Base-by-base conservation (phyloP, 2,797 vertebrate genomes). In the Chaenodraco wilsoni region DNA sequence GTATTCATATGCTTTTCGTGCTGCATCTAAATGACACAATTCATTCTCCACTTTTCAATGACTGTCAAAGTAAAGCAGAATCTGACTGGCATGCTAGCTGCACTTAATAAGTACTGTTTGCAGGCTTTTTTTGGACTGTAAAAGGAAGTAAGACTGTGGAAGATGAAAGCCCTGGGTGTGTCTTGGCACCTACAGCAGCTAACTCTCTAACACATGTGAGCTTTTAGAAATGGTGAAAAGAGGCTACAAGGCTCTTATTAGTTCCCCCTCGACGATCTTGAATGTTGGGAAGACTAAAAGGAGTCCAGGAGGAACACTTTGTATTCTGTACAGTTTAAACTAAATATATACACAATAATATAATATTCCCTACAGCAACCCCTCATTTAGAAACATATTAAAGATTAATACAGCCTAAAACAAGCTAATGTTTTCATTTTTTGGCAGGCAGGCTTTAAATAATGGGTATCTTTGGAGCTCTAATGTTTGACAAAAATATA, bases 151-250 rank as follows among this genome's bases (percentile, higher is more conserved):
- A 64, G 63, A 37, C 7, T 44, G 66, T 33, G 31, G 50, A 61
- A 59, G 68, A 79, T 79, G 52, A 83, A 83, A 79, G 82, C 65
- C 37, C 48, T 67, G 87, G 81, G 67, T 74, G 78, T 72, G 74
- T 79, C 71, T 73, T 44, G 54, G 61, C 69, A 78, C 69, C 68
- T 62, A 79, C 48, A 66, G 33, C 64, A 75, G 60, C 60, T 73
- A 65, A 65, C 60, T 57, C 76, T 87, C 52, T 57, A 49, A 88
- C 88, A 91, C 69, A 72, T 84, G 84, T 81, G 70, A 83, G 72
- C 62, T 72, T 58, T 88, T 56, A 81, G 65, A 86, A 65, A 55
- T 65, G 40, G 56, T 67, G 16, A 54, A 70, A 66, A 74, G 15
- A 50, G 43, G 56, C 57, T n/a, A 43, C n/a, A 77, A 52, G 58